Base-by-base conservation (phyloP, 2,888 invertebrate species). In the Tribolium freemani region DNA sequence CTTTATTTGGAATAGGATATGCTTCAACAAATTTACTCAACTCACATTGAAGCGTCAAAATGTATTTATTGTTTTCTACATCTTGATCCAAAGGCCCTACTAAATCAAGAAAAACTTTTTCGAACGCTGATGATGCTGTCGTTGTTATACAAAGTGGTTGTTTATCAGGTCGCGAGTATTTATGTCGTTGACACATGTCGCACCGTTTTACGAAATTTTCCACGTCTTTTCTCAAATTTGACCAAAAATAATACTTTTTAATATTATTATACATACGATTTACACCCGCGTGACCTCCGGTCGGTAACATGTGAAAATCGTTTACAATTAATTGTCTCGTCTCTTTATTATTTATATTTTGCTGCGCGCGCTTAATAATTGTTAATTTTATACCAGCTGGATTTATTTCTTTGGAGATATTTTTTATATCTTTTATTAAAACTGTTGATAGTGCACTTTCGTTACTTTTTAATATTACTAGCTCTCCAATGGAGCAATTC, bases 1-100 rank as follows among this genome's bases (percentile, higher is more conserved):
- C n/a, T n/a, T n/a, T n/a, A n/a, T n/a, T 73, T 16, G 44, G 11
- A 51, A 73, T 53, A 20, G 68, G 63, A 46, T 73, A 75, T 30
- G 50, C 53, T 56, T 74, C 74, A 0, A 74, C 75, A 67, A 58
- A 71, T 64, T 70, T 70, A 13, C 30, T 64, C 6, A 70, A 13
- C 3, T 70, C 70, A 31, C 70, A 70, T 44, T 70, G 70, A 9
- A 70, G n/a, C 16, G 70, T 67, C 9, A 54, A 16, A 11, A 57
- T 57, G 16, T 57, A 57, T 30, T n/a, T 31, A 26, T n/a, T n/a
- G n/a, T n/a, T n/a, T n/a, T n/a, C n/a, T n/a, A n/a, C n/a, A n/a
- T n/a, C n/a, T n/a, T n/a, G n/a, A n/a, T n/a, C n/a, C n/a, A n/a
- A n/a, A n/a, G n/a, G n/a, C n/a, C n/a, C n/a, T n/a, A n/a, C n/a